Percentiles rank a stretch among this genome's conserved stretches.
Conservation (phyloP, 2,113 vertebrate genomes). For the Gnathonemus longibarbis region DNA sequence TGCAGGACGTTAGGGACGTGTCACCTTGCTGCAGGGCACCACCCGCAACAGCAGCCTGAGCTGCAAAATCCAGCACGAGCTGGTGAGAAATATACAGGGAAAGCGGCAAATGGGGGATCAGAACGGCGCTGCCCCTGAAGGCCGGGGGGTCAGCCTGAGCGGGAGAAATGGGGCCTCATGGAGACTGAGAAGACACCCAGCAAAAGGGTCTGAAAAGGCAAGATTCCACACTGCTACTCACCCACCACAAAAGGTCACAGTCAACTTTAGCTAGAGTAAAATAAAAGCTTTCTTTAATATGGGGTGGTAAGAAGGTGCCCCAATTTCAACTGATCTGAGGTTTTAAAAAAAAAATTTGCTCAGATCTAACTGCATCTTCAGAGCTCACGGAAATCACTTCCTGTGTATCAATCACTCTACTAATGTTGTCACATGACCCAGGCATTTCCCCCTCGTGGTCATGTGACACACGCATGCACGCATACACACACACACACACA, state of each 20-base stretch:
- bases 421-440: conserved; percentile 67
- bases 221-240: neutral
- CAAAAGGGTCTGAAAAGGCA: too few species aligned
- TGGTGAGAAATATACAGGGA: neutral
- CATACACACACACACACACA: conserved; percentile 38
- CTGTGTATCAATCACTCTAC: conserved; percentile 59
- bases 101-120: neutral
- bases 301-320: neutral
- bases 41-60: neutral
- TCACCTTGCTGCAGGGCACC: neutral
- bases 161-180: neutral
- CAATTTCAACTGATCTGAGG: neutral
- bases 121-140: neutral
- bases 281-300: neutral
- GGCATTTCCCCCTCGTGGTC: conserved; percentile 66
- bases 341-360: neutral
- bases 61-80: neutral
- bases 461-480: conserved; percentile 65
- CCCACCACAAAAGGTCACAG: neutral
- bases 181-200: neutral
- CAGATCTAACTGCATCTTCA: conserved; percentile 35
- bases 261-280: neutral
- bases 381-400: conserved; percentile 54
- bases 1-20: neutral
- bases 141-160: neutral